Conservation (phyloP, 2,113 vertebrate species). For the Eira barbara region DNA sequence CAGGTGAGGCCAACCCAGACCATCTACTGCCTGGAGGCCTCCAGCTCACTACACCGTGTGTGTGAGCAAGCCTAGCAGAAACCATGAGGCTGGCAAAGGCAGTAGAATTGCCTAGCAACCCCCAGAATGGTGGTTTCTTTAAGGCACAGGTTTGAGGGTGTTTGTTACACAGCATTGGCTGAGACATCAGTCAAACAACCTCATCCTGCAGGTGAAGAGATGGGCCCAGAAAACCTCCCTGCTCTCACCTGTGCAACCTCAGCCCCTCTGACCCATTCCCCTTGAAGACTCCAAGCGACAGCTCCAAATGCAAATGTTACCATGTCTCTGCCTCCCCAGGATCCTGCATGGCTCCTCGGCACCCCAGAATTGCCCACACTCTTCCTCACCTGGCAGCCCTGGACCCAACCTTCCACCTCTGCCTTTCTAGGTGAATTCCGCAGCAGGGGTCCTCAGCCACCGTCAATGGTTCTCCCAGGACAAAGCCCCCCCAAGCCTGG, state of each 20-base stretch:
- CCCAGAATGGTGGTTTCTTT: neutral
- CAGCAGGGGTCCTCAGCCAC: no score
- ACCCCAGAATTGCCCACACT: neutral
- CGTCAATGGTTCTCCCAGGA: neutral
- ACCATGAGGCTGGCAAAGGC: neutral
- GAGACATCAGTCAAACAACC: neutral
- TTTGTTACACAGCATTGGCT: neutral
- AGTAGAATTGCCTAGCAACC: neutral
- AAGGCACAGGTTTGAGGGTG: no score
- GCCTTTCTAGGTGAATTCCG: neutral
- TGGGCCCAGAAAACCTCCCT: neutral
- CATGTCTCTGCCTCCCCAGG: neutral
- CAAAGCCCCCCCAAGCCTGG: neutral
- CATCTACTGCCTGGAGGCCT: accelerated
- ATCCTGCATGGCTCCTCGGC: neutral
- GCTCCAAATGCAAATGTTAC: neutral
- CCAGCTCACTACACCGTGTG: neutral
- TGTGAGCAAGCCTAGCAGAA: neutral
- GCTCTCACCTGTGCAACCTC: neutral
- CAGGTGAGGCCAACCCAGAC: neutral
- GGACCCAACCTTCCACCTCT: neutral
- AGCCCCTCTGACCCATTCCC: neutral
- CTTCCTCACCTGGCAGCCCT: neutral
- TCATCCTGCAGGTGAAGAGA: neutral
- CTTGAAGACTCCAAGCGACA: neutral